These are phyloP conservation scores for Zaprionus bogoriensis DNA, from an alignment of 2,888 invertebrate genomes.

Conservation along the genomic window DNA sequence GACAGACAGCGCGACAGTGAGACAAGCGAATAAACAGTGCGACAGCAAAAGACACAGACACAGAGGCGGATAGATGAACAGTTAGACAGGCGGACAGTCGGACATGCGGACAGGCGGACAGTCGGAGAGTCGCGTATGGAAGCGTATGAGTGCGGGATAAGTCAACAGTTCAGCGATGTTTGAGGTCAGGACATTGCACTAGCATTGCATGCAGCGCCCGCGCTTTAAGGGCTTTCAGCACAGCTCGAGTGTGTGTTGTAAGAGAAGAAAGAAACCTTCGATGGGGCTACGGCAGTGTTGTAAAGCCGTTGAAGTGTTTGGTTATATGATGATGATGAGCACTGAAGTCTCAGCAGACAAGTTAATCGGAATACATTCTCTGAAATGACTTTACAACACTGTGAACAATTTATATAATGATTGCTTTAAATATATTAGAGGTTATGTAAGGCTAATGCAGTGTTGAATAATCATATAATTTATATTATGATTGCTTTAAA, in stretches of 20 bases:
- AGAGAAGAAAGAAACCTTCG: background rate
- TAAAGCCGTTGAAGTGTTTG: background rate
- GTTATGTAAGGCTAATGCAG: too few species aligned
- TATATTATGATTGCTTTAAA: too few species aligned
- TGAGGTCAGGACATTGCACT: slow-evolving; percentile 66
- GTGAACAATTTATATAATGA: too few species aligned
- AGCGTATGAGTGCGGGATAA: slow-evolving; percentile 41
- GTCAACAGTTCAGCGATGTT: slow-evolving; percentile 67
- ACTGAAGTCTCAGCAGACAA: too few species aligned
- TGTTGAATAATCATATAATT: too few species aligned
- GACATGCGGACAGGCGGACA: slow-evolving; percentile 11
- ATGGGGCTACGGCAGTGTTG: background rate
- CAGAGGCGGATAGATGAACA: slow-evolving; percentile 3
- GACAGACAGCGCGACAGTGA: slow-evolving; percentile 37
- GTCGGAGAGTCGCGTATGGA: slow-evolving; percentile 12
- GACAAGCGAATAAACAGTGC: slow-evolving; percentile 29
- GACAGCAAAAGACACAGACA: slow-evolving; percentile 11
- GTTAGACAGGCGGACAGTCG: slow-evolving; percentile 2
- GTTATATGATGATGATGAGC: too few species aligned
- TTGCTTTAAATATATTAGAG: too few species aligned
- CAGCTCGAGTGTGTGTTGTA: slow-evolving; percentile 26
- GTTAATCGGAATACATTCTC: too few species aligned
- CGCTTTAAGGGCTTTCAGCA: slow-evolving; percentile 14
- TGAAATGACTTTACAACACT: too few species aligned
- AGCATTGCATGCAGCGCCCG: slow-evolving; percentile 32